These are phyloP conservation scores for Holcopasites calliopsidis DNA, from an alignment of 1,140 invertebrate species.

Conservation along the genomic window DNA sequence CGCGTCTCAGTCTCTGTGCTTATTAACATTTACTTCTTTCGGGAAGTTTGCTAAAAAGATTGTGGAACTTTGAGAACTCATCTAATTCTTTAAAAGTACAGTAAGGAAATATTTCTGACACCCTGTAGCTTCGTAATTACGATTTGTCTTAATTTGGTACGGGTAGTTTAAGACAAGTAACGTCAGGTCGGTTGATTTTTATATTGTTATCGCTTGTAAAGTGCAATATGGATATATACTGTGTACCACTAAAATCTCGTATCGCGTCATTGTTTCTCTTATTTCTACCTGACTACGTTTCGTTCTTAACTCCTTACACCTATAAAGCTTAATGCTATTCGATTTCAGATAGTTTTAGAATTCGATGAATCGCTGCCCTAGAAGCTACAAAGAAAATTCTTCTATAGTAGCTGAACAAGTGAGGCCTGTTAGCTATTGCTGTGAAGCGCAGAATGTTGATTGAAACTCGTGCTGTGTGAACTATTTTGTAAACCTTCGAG, in stretches of 20 bases:
- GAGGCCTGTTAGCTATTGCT: constrained; percentile 9
- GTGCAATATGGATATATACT: constrained; percentile 5
- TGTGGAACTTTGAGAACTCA: no score
- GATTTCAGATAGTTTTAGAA: constrained; percentile 18
- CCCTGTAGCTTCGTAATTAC: constrained; percentile 12
- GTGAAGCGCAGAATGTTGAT: neutral
- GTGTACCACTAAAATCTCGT: constrained; percentile 12
- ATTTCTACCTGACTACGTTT: neutral
- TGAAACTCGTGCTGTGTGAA: constrained; percentile 10
- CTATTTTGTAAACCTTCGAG: neutral
- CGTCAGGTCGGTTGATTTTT: neutral
- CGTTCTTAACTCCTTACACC: neutral
- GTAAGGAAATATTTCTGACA: constrained; percentile 36
- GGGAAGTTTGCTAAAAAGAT: no score
- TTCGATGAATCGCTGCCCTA: constrained; percentile 32
- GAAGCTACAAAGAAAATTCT: constrained; percentile 27
- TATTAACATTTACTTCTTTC: no score
- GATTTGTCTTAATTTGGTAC: neutral
- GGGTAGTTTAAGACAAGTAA: neutral
- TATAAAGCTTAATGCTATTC: constrained; percentile 33
- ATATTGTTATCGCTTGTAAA: neutral
- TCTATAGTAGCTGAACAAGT: constrained; percentile 23
- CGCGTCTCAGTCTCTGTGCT: no score
- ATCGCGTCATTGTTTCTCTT: neutral
- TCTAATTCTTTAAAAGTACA: no score